Evolutionary conservation across 2,888 invertebrate species (phyloP).

Genomic region (Girardia tigrina): DNA sequence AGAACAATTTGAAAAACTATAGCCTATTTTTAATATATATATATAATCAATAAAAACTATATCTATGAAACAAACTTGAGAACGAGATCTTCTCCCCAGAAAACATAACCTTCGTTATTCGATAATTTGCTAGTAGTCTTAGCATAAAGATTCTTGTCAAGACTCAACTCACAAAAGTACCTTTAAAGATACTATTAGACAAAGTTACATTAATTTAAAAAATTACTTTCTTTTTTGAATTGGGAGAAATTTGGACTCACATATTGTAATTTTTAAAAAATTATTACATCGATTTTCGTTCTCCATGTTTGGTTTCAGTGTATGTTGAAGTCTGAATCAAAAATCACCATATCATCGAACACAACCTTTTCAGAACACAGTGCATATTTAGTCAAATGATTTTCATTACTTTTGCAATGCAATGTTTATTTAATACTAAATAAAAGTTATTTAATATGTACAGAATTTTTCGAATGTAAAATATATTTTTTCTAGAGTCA

Average conservation of each 20-base stretch:
- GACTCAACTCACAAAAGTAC: not conserved
- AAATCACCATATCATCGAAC: too few species aligned
- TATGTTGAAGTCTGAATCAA: not conserved
- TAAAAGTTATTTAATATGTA: too few species aligned
- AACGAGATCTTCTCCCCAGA: slow-evolving; percentile 7
- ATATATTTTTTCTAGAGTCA: too few species aligned
- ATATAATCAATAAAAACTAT: too few species aligned
- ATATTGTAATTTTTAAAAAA: not conserved
- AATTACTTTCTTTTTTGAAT: not conserved
- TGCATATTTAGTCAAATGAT: too few species aligned
- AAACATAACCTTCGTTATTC: not conserved
- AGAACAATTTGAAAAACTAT: too few species aligned
- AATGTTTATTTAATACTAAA: too few species aligned
- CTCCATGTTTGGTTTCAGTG: not conserved
- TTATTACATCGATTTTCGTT: not conserved
- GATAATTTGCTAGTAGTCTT: not conserved
- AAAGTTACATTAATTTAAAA: not conserved
- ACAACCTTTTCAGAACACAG: too few species aligned
- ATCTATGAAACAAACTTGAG: too few species aligned
- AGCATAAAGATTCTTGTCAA: slow-evolving; percentile 1
- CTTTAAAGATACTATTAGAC: not conserved
- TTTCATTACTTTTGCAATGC: too few species aligned
- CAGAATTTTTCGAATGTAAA: too few species aligned
- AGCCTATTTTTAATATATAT: too few species aligned
- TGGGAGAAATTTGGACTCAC: not conserved